Base-by-base conservation (phyloP, 2,113 vertebrate species). In the Carollia perspicillata region DNA sequence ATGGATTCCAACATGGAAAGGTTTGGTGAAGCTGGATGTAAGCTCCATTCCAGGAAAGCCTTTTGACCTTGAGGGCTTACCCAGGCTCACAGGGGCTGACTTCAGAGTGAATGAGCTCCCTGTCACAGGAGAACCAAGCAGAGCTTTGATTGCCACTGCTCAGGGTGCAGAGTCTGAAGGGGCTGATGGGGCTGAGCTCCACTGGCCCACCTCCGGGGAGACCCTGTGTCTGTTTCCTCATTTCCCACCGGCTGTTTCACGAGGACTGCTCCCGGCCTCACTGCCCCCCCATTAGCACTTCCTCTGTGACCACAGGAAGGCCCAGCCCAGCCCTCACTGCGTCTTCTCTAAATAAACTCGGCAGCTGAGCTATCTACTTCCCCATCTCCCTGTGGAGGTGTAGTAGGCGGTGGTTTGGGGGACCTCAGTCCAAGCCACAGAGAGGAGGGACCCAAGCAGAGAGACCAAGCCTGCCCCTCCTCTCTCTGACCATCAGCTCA, bases 301-400 rank as follows among this genome's bases (percentile, higher is more conserved):
- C 53, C 74, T n/a, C 47, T 4, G 72, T 1, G 77, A 97, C 97
- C 97, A 97, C 95, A 93, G 94, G 95, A 97, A 97, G 96, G 71
- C 65, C 74, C 51, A 42, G 69, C 96, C 90, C 90, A 72, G 81
- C 28, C 40, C 75, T 85, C 0, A 1, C 42, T 63, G 22, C 0
- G 0, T 60, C 77, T 95, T 90, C 90, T 84, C 66, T 92, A 97
- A 97, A 93, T 96, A 97, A 91, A 96, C 51, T 16, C 65, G 83
- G 65, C 77, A 65, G 63, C 23, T 1, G 40, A 35, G 58, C 58
- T 97, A 96, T 90, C 96, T 94, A 42, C 75, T 28, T 68, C 40
- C 55, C 28, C 88, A 93, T 96, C 94, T 91, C 88, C 63, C 26
- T 94, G 97, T 78, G 58, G 69, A 80, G 91, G 84, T 71, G 69